Percentiles rank a stretch among this genome's conserved stretches.
Conservation (phyloP, 2,113 vertebrate genomes). For the Sorex araneus region DNA sequence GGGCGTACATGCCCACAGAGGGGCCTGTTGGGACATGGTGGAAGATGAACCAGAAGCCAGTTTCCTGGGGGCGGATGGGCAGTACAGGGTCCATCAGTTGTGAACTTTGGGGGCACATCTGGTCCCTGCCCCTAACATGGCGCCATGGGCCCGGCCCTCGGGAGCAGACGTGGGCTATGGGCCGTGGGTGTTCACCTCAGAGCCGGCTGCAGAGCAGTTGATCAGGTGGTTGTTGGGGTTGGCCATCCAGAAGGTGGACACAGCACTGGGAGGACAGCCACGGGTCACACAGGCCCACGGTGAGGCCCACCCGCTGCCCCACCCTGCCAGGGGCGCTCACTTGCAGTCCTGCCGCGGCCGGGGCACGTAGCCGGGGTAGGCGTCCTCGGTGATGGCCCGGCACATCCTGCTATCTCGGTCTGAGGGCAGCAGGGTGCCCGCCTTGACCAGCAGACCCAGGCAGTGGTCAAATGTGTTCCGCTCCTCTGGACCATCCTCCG, state of each 20-base stretch:
- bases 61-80: slow-evolving; percentile 90
- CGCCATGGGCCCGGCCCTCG: no score
- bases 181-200: slow-evolving; percentile 90
- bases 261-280: slow-evolving; percentile 89
- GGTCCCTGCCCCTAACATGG: no score
- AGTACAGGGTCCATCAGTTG: neutral
- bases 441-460: slow-evolving; percentile 94
- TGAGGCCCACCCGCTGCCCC: no score
- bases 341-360: slow-evolving; percentile 98
- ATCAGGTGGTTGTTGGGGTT: slow-evolving; percentile 99
- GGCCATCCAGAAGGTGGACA: slow-evolving; percentile 99
- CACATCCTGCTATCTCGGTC: slow-evolving; percentile 98
- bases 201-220: slow-evolving; percentile 97
- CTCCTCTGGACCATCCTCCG: slow-evolving; percentile 97
- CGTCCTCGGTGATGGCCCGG: slow-evolving; percentile 93
- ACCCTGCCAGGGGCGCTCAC: slow-evolving; percentile 84
- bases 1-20: slow-evolving; percentile 95
- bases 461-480: slow-evolving; percentile 98
- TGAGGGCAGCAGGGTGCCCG: slow-evolving; percentile 95
- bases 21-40: slow-evolving; percentile 97
- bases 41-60: slow-evolving; percentile 98
- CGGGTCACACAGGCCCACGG: neutral
- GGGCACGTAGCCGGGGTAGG: slow-evolving; percentile 95
- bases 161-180: no score
- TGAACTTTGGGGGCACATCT: no score